phyloP scores from a whole-genome alignment of 2,797 vertebrate species.

The Aselliscus stoliczkanus region DNA sequence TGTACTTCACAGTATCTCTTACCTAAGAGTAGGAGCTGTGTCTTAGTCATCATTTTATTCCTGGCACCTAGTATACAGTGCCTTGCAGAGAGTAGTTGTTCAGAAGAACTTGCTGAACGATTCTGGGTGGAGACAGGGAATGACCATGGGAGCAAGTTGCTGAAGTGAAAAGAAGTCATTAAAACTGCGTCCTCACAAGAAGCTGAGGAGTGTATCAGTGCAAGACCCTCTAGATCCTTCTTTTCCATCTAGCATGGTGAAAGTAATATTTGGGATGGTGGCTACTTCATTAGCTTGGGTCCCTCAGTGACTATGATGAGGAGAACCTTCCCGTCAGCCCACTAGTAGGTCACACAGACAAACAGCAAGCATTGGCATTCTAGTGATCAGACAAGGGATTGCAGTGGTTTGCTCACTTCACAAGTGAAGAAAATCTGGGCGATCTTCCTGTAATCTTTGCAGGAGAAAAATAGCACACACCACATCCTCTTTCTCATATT shows the following conservation, averaged over 20 bases:
- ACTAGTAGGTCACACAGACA: not conserved
- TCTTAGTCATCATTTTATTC: not conserved
- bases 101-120: not conserved
- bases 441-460: not conserved
- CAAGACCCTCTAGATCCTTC: not conserved
- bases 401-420: not conserved
- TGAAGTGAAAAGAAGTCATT: not conserved
- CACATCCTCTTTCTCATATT: not conserved
- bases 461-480: not conserved
- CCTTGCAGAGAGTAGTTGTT: not conserved
- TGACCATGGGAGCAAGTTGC: not conserved
- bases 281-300: not conserved
- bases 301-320: not conserved
- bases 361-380: not conserved
- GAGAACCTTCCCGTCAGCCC: not conserved
- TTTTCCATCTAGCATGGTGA: not conserved
- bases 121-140: not conserved
- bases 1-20: not conserved
- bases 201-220: too few species aligned
- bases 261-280: not conserved
- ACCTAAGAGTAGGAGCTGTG: not conserved
- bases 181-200: too few species aligned
- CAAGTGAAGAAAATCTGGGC: not conserved
- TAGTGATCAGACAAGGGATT: not conserved
- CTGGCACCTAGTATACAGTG: not conserved